Evolutionary conservation across 2,113 vertebrate species (phyloP), one percentile per base, ranked within the genome.

Genomic region (Corynorhinus townsendii): DNA sequence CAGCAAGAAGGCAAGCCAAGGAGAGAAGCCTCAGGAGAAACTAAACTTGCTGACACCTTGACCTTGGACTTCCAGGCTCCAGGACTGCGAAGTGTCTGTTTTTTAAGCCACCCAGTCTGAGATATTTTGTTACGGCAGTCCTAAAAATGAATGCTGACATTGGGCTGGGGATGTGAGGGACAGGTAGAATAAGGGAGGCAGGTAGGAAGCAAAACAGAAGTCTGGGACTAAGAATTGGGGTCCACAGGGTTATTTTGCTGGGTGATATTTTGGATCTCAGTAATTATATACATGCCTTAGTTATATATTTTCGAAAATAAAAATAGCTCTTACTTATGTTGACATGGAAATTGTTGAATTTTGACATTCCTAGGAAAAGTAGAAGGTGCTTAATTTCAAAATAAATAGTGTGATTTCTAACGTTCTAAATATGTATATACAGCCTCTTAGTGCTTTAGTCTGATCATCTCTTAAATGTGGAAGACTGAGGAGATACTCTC

Each of bases 301-400:
- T 52, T 92, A 90, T n/a, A 68, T 28, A 73, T 87, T 77, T 80
- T 76, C 49, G 10, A 86, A 84, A 93, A 43, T 73, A 81, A 87
- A 19, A 94, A 17, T 56, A 69, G 38, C 22, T 80, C 26, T 87
- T 83, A 73, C 35, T 93, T 86, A 72, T 52, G 33, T 66, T 6
- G 9, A 86, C 96, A 87, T 56, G 15, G 10, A 83, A 93, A 93
- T 22, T 73, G n/a, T 35, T 90, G 71, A 79, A 95, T 93, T 90
- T 90, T 95, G 88, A 87, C 17, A 89, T 12, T 86, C n/a, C 68
- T 79, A 43, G 59, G 87, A 86, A 92, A 86, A 86, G 87, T 43
- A 72, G 26, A 47, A 86, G 91, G 16, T 33, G 33, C 66, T 84
- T 86, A 69, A 59, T 92, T 91, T 90, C 7, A 71, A 80, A 80